Evolutionary conservation across 2,797 vertebrate species (phyloP), one percentile per base, ranked within the genome.

Genomic region (Micromesistius poutassou): DNA sequence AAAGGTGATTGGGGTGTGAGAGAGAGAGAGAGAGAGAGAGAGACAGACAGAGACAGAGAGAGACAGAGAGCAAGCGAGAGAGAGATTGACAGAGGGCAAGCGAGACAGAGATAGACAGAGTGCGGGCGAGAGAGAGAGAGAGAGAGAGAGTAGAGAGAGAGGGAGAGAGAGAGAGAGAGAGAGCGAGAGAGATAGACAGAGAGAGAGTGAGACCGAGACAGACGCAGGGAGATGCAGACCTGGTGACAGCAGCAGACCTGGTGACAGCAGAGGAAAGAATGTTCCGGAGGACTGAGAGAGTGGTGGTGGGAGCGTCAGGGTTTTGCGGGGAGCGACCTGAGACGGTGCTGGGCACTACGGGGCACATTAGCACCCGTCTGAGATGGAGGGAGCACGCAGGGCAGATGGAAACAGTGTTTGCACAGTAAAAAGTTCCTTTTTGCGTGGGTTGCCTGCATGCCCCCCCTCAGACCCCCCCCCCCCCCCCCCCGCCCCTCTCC

Each of bases 231-330:
- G 90, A 93, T 84, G 87, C 91, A 93, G 94, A 94, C 93, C 86
- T 84, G 85, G 87, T 94, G 93, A 95, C 93, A 92, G 90, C 74
- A 81, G 91, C 91, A 93, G 94, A 94, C 93, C 86, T 84, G 85
- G 87, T 94, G 93, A 95, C 93, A 92, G 90, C 74, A 81, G 91
- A 91, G 94, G 94, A 95, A 94, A 94, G 93, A 95, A 94, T 95
- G 93, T 94, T 94, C 93, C 91, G 90, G 84, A 86, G 88, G 86
- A 86, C 91, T 91, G 92, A 93, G 93, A 93, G 93, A 93, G 92
- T 78, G 88, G 82, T 75, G 74, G 87, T 55, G 87, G 83, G 82
- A 90, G 81, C 86, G 72, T 86, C 86, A 83, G 88, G 79, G 86
- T 79, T 79, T 83, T 46, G 46, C 78, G 83, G 76, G 76, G 74